Conservation (phyloP, 2,797 vertebrate species). For the Thaleichthys pacificus region DNA sequence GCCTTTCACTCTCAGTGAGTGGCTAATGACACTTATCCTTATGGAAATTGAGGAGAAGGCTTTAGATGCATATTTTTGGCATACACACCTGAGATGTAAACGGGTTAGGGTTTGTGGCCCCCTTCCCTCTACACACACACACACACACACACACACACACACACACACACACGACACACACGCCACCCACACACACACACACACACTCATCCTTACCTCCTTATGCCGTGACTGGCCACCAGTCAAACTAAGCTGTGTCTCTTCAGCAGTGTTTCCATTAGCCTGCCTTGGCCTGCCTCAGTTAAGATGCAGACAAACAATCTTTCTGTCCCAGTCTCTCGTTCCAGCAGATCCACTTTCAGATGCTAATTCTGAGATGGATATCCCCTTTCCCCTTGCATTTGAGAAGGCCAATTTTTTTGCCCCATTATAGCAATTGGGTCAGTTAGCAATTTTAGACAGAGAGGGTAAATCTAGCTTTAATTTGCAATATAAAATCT, state of each 20-base stretch:
- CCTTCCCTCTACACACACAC: conserved; percentile 26
- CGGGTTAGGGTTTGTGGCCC: conserved; percentile 48
- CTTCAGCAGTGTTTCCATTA: conserved; percentile 61
- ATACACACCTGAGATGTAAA: conserved; percentile 61
- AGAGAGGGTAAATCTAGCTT: conserved; percentile 40
- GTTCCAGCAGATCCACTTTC: conserved; percentile 67
- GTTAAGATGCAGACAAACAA: conserved; percentile 69
- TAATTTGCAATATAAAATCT: not conserved
- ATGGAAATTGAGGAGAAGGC: conserved; percentile 59
- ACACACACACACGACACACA: conserved; percentile 6
- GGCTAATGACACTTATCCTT: conserved; percentile 71
- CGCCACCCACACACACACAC: conserved; percentile 20
- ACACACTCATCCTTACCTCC: conserved; percentile 27
- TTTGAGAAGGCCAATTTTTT: conserved; percentile 65
- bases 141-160: conserved; percentile 20
- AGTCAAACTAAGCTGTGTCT: conserved; percentile 74
- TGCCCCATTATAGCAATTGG: conserved; percentile 67
- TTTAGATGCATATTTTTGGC: conserved; percentile 67
- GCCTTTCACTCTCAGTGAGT: conserved; percentile 53
- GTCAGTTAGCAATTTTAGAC: conserved; percentile 46
- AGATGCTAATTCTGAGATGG: conserved; percentile 74
- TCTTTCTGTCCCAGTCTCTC: conserved; percentile 56
- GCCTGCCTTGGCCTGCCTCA: conserved; percentile 61
- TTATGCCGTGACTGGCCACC: conserved; percentile 72
- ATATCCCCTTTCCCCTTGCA: conserved; percentile 60